A percentile compares a stretch with the other conserved stretches of the same genome.
Evolutionary conservation across 2,888 invertebrate genomes (phyloP).

Genomic region (Trachelus troglodyta): DNA sequence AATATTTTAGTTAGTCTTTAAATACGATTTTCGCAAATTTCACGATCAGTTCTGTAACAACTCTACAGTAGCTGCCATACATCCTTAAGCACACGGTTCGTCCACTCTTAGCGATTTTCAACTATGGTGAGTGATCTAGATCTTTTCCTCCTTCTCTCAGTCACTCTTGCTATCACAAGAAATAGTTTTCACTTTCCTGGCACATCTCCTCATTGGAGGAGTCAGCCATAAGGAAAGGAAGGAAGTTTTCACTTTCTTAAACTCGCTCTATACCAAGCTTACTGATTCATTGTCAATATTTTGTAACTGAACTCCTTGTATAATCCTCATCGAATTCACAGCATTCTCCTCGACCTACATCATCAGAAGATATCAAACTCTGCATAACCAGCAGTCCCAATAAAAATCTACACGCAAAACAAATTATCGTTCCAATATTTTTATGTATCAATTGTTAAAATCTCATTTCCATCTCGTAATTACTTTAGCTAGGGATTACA

Average conservation of each 20-base stretch:
- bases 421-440: background rate
- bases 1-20: constrained; percentile 17
- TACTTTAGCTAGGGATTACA: no score
- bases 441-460: background rate
- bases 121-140: background rate
- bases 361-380: background rate
- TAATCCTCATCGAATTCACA: no score
- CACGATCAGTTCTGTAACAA: constrained; percentile 16
- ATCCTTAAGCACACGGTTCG: constrained; percentile 7
- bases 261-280: no score
- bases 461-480: background rate
- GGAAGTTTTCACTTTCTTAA: background rate
- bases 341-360: background rate
- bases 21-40: constrained; percentile 15
- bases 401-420: background rate
- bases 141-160: background rate
- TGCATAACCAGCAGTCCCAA: background rate
- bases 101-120: no score
- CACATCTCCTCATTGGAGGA: no score
- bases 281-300: no score
- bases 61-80: constrained; percentile 14
- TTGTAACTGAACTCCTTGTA: no score
- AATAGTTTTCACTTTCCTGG: background rate
- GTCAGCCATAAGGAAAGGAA: no score
- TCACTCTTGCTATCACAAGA: background rate